These are phyloP conservation scores for Nymphalis c-album DNA, from an alignment of 2,888 invertebrate species.

Conservation along the genomic window DNA sequence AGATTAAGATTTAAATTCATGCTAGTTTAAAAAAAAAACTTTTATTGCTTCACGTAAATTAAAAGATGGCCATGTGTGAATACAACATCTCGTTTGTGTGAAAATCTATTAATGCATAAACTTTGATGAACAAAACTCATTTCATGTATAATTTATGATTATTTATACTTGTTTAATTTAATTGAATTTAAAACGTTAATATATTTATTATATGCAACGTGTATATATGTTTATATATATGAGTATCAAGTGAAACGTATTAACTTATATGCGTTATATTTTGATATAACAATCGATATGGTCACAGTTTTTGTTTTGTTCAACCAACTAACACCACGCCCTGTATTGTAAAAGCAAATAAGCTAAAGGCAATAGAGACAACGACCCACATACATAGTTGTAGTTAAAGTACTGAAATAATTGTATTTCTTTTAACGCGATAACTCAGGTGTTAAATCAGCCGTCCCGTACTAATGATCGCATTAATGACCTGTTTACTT, in stretches of 20 bases:
- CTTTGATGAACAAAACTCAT: neutral
- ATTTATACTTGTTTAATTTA: neutral
- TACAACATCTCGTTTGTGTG: too few species aligned
- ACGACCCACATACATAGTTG: constrained; percentile 20
- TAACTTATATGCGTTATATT: too few species aligned
- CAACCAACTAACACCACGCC: neutral
- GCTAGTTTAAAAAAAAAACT: constrained; percentile 9
- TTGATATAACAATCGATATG: too few species aligned
- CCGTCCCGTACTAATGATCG: constrained; percentile 17
- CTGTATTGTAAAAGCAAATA: constrained; percentile 10
- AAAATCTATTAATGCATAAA: too few species aligned
- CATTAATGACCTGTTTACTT: constrained; percentile 11
- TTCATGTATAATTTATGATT: neutral
- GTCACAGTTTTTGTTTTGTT: too few species aligned
- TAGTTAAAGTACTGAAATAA: constrained; percentile 17
- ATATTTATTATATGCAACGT: too few species aligned
- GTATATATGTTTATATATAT: too few species aligned
- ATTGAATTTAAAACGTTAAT: neutral
- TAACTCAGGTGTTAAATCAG: constrained; percentile 23
- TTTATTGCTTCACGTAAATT: constrained; percentile 13
- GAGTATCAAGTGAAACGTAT: too few species aligned
- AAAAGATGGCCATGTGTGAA: neutral
- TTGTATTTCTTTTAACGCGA: constrained; percentile 28
- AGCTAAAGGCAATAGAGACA: constrained; percentile 16
- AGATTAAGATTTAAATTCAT: constrained; percentile 17